phyloP scores from a whole-genome alignment of 2,113 vertebrate species.

The Hucho hucho region DNA sequence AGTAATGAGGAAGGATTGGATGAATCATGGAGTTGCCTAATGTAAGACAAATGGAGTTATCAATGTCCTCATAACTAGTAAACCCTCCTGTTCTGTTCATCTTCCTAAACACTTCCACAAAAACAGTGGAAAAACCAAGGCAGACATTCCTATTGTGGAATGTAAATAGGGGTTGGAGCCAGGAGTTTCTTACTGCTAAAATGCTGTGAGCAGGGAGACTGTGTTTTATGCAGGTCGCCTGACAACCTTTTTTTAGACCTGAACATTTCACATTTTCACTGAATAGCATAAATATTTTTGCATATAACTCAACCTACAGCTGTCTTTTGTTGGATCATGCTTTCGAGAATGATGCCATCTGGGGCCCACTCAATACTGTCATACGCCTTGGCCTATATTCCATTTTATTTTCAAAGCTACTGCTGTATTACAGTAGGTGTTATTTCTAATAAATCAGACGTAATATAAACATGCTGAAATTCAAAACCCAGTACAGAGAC shows the following conservation, averaged over 20 bases:
- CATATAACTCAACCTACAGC: no score
- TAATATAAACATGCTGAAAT: no score
- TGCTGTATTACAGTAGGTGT: no score
- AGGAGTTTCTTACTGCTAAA: slow-evolving; percentile 29
- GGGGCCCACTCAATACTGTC: no score
- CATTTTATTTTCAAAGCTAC: no score
- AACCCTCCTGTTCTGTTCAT: slow-evolving; percentile 33
- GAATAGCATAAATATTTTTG: not conserved
- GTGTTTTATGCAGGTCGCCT: not conserved
- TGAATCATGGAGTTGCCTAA: slow-evolving; percentile 21
- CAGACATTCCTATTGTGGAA: slow-evolving; percentile 56
- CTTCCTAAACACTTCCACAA: slow-evolving; percentile 50
- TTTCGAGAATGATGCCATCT: no score
- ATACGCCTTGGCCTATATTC: no score
- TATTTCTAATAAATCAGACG: no score
- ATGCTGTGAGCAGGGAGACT: slow-evolving; percentile 22
- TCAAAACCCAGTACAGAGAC: no score
- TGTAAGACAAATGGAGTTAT: slow-evolving; percentile 33
- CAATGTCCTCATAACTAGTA: slow-evolving; percentile 37
- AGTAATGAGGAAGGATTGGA: slow-evolving; percentile 9
- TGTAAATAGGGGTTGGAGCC: slow-evolving; percentile 64
- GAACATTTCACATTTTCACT: not conserved
- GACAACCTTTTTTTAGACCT: not conserved
- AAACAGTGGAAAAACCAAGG: slow-evolving; percentile 65
- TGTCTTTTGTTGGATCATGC: no score